These are phyloP conservation scores for Tetragnatha versicolor DNA, from an alignment of 1,140 invertebrate species.

Conservation along the genomic window DNA sequence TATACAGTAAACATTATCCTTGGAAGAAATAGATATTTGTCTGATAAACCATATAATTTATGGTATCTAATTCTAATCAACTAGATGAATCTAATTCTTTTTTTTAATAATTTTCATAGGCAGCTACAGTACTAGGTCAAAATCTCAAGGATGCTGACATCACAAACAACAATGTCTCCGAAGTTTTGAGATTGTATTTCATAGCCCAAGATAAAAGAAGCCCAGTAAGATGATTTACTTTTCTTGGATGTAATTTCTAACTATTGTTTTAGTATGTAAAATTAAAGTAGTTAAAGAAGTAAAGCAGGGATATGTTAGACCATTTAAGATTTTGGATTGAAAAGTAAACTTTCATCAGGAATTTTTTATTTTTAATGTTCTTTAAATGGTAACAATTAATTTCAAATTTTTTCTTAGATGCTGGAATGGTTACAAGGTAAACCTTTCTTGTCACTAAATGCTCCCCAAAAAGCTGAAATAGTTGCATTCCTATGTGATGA, in stretches of 20 bases:
- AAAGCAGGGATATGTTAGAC: no score
- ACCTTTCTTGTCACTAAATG: constrained; percentile 84
- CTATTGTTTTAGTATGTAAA: no score
- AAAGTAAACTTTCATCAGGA: neutral
- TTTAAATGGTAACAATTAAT: neutral
- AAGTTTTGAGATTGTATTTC: constrained; percentile 89
- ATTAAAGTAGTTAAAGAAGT: no score
- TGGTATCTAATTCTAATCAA: no score
- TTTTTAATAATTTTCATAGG: constrained; percentile 61
- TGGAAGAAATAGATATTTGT: no score
- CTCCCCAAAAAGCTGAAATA: constrained; percentile 85
- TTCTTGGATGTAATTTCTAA: neutral
- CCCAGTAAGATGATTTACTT: constrained; percentile 11
- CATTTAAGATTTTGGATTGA: no score
- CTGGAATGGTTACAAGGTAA: constrained; percentile 71
- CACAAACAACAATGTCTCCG: constrained; percentile 88
- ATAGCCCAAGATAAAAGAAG: constrained; percentile 69
- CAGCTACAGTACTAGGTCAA: constrained; percentile 77
- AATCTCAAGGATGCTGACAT: constrained; percentile 90
- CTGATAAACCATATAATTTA: no score
- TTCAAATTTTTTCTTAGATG: constrained; percentile 66
- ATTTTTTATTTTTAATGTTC: constrained; percentile 6
- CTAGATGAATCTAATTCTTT: neutral
- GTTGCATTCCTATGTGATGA: constrained; percentile 92
- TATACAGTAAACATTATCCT: no score